Evolutionary conservation across 2,113 vertebrate genomes (phyloP), one percentile per base, ranked within the genome.

Genomic region (Hemicordylus capensis): DNA sequence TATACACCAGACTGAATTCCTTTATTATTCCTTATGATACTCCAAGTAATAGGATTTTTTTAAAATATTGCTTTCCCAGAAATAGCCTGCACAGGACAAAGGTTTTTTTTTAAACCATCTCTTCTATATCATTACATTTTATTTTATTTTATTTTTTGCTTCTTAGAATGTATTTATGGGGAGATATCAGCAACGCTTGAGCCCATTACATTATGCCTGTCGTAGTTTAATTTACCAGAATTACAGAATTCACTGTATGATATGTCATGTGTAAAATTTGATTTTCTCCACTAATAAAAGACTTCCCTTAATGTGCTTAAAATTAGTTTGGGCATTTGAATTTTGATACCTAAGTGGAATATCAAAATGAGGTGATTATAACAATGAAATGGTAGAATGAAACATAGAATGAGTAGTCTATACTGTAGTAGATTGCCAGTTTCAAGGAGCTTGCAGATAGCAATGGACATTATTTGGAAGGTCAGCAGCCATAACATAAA

Each of bases 21-120:
- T 88, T 92, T 61, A 74, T 79, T 48, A 79, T 78, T 85, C 80
- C 58, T 28, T 1, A 67, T 1, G 1, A 79, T 39, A 80, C 31
- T 85, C 44, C n/a, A 80, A 80, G 6, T 58, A 85, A 31, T 22
- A 90, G 77, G 85, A 80, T 78, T 89, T 77, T 72, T 59, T 76
- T 44, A 76, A 56, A 83, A 85, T 11, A 54, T 1, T n/a, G 85
- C 58, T 83, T 51, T 61, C 85, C 78, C 44, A 81, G 89, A 88
- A 84, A 31, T 4, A 75, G 66, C 19, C 80, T 51, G 70, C 22
- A 51, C 31, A 51, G 86, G 12, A 48, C 69, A 20, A n/a, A 8
- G 0, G 1, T 44, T 19, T 76, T 48, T 76, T 64, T 85, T 20
- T 11, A n/a, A 28, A 74, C 4, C 51, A 10, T 84, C 11, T 88